Evolutionary conservation across 1,140 invertebrate genomes (phyloP), one percentile per base, ranked within the genome.

Genomic region (Orussus abietinus): DNA sequence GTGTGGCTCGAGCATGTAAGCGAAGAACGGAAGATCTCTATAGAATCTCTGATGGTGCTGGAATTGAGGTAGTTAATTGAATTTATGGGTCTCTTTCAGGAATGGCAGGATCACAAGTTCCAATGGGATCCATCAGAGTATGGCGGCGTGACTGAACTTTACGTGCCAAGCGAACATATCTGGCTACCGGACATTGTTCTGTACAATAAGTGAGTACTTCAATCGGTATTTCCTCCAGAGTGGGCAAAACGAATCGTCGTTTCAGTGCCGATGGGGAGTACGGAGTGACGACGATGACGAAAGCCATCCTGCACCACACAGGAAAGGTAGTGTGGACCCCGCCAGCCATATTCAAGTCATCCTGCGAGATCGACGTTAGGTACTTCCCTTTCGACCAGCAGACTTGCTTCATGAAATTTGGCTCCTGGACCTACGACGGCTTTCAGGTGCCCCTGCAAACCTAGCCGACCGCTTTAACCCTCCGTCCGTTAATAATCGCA

Each of bases 311-410:
- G 0, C 84, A 90, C 57, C 81, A 88, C 66, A 87, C 86, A 1
- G 96, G 96, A 10, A 89, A 85, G 66, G 90, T 94, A 0, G 69
- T 88, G 1, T 94, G 90, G 90, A 91, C 86, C n/a, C 89, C 90
- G 14, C 88, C 88, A 9, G 96, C 96, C 4, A 98, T 99, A 63
- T 98, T 97, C 68, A 98, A 98, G 70, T 96, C 92, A 9, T 97
- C 93, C 2, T 99, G 96, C 60, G 91, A 96, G 74, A 94, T 96
- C 42, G 92, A 97, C 66, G 92, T 98, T 1, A 80, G 88, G 31
- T 92, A 95, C 67, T 98, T 98, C 73, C 94, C 94, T 1, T 98
- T 96, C 64, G 95, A 97, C 75, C 88, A 96, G 58, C 96, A 98
- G 68, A 91, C 88, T 0, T 96, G 92, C 69, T 91, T 92, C 69